Conservation (phyloP, 2,113 vertebrate genomes). For the Rhizomys pruinosus region DNA sequence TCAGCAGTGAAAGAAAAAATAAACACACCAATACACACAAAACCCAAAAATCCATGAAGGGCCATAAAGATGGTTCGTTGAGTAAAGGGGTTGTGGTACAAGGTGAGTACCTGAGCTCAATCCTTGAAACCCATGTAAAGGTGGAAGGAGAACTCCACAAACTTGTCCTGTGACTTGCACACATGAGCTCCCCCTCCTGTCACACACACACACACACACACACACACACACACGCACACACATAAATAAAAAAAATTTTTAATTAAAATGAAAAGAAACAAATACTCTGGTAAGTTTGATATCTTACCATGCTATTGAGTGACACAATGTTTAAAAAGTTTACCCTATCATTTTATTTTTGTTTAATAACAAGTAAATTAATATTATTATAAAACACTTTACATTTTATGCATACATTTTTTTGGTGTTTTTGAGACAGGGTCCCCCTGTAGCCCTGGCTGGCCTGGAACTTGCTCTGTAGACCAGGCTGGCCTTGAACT, state of each 20-base stretch:
- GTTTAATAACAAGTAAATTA: slow-evolving; percentile 39
- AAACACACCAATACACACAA: not conserved
- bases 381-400: slow-evolving; percentile 24
- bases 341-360: not conserved
- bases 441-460: too few species aligned
- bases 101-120: too few species aligned
- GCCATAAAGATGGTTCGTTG: too few species aligned
- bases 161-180: not conserved
- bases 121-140: too few species aligned
- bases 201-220: too few species aligned
- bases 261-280: not conserved
- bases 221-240: not conserved
- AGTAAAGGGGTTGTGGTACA: too few species aligned
- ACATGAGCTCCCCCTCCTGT: too few species aligned
- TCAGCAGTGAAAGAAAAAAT: not conserved
- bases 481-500: too few species aligned
- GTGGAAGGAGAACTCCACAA: too few species aligned
- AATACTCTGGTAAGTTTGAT: not conserved
- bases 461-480: too few species aligned
- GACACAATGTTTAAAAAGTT: not conserved
- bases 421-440: too few species aligned
- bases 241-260: not conserved
- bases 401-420: slow-evolving; percentile 59
- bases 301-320: not conserved
- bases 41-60: not conserved